These are phyloP conservation scores for Dendrolimus punctatus DNA, from an alignment of 1,140 invertebrate genomes.

Conservation along the genomic window DNA sequence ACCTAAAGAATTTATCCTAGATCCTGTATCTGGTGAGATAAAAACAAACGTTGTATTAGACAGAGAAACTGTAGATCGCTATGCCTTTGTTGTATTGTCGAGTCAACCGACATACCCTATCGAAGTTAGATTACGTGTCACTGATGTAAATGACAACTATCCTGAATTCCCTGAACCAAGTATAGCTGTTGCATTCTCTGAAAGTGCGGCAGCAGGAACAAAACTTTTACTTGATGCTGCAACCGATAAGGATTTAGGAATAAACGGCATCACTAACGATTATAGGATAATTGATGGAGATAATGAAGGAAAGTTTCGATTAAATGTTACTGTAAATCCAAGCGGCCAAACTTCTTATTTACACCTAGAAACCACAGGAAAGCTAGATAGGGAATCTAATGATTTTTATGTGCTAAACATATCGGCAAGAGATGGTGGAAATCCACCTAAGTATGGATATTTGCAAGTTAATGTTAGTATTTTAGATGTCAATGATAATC, in stretches of 20 bases:
- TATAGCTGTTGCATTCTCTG: conserved; percentile 90
- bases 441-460: conserved; percentile 85
- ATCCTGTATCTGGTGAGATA: conserved; percentile 87
- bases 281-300: conserved; percentile 92
- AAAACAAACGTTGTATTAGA: conserved; percentile 86
- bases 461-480: conserved; percentile 92
- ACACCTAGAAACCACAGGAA: conserved; percentile 91
- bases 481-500: conserved; percentile 95
- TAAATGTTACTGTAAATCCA: conserved; percentile 90
- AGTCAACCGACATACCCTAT: conserved; percentile 95
- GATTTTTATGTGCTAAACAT: conserved; percentile 91
- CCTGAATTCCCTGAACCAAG: conserved; percentile 91
- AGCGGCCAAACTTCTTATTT: conserved; percentile 91
- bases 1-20: conserved; percentile 86
- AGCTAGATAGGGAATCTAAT: conserved; percentile 89
- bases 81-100: conserved; percentile 91
- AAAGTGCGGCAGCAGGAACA: conserved; percentile 90
- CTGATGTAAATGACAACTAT: conserved; percentile 92
- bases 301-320: conserved; percentile 87
- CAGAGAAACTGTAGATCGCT: conserved; percentile 86
- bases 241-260: conserved; percentile 87
- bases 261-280: conserved; percentile 88
- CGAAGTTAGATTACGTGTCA: conserved; percentile 88
- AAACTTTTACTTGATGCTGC: conserved; percentile 90
- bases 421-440: conserved; percentile 89